Base-by-base conservation (phyloP, 2,888 invertebrate genomes). In the Leucozona laternaria region DNA sequence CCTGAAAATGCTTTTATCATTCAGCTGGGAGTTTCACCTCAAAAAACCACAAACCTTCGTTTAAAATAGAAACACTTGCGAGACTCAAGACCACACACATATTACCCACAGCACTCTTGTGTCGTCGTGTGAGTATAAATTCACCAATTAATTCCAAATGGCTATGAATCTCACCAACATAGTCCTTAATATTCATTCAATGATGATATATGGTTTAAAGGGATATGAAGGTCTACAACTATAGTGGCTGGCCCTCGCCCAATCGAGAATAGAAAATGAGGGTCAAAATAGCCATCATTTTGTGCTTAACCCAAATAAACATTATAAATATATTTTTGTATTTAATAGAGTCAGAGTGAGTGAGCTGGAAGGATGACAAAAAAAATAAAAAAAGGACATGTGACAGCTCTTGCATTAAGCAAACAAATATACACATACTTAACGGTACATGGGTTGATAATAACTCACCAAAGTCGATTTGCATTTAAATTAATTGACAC, bases 401-500 rank as follows among this genome's bases (percentile, higher is more conserved):
- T 50, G 78, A 66, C 78, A 72, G 71, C 25, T 40, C 43, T 34
- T 25, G 57, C 11, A 15, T 62, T n/a, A n/a, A n/a, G n/a, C n/a
- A 31, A 31, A 31, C 8, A 8, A 4, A 28, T 28, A 4, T 4
- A 28, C 28, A 31, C 31, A 25, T 48, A 28, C 45, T 64, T 70
- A 28, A 84, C 50, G 50, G 37, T 34, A 71, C 76, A 71, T 66
- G 20, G 34, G 84, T 34, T 58, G 64, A 60, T 60, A 76, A 84
- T 80, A 81, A 85, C 71, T 81, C 66, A 77, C 45, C 28, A 57
- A 72, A 85, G 48, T 85, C 81, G 68, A 77, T 85, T 85, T 81
- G 68, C 72, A 85, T 85, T 85, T 85, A 81, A 85, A 81, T 81
- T 81, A 85, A 85, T 81, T 85, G 75, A 77, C 68, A 75, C 13